These are phyloP conservation scores for Malacoctenus gilli DNA, from an alignment of 2,797 vertebrate genomes.

Conservation along the genomic window DNA sequence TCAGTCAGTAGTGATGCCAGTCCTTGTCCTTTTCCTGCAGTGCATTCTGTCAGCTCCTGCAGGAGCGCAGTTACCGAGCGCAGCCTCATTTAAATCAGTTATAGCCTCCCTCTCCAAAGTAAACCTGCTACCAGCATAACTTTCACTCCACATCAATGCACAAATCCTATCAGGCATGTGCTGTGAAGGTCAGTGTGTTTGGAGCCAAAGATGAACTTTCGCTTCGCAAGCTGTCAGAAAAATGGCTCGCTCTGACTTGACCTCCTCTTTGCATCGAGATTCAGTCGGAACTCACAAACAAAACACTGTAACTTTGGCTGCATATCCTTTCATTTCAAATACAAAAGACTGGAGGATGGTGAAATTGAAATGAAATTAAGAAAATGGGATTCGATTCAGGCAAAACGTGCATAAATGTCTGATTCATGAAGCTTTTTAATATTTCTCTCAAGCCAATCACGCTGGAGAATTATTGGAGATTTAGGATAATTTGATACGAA, in stretches of 20 bases:
- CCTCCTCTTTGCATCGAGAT: too few species aligned
- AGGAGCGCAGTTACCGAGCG: neutral
- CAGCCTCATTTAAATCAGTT: neutral
- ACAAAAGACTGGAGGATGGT: too few species aligned
- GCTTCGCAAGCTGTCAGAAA: too few species aligned
- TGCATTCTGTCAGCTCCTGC: neutral
- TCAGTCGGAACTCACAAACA: too few species aligned
- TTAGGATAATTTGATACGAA: neutral
- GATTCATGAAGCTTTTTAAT: too few species aligned
- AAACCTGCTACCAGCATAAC: neutral
- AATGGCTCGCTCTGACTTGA: too few species aligned
- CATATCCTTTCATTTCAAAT: too few species aligned
- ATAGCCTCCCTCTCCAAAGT: neutral
- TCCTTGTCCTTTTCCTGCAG: neutral
- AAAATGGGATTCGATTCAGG: too few species aligned
- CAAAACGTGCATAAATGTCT: too few species aligned
- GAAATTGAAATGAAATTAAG: too few species aligned
- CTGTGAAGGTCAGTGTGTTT: neutral
- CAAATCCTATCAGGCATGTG: neutral
- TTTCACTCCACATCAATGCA: neutral
- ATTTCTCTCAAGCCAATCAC: neutral
- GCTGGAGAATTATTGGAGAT: neutral
- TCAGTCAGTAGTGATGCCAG: neutral
- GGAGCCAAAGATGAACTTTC: constrained; percentile 4
- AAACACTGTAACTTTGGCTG: too few species aligned